A percentile compares a stretch with the other conserved stretches of the same genome.
Conservation (phyloP, 2,113 vertebrate genomes). For the Poecile atricapillus region DNA sequence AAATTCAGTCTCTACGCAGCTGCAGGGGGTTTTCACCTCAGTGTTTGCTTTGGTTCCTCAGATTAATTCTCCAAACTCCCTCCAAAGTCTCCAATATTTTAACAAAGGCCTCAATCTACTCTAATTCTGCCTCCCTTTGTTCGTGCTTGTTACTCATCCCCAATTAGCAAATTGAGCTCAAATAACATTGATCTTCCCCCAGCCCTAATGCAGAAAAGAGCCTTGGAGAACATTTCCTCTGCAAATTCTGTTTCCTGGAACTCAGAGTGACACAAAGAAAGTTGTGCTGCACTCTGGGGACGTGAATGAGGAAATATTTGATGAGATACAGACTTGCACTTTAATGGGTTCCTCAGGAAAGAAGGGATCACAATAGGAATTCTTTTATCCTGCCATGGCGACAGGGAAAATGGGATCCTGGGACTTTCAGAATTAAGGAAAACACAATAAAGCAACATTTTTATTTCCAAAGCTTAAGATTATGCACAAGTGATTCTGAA, state of each 20-base stretch:
- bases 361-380: background rate
- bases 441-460: background rate
- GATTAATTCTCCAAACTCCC: background rate
- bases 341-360: slow-evolving; percentile 65
- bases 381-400: slow-evolving; percentile 45
- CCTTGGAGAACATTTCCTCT: background rate
- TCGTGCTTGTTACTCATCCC: background rate
- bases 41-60: background rate
- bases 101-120: background rate
- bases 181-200: background rate
- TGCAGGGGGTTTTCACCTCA: background rate
- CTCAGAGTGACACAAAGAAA: slow-evolving; percentile 49
- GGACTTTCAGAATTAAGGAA: slow-evolving; percentile 42
- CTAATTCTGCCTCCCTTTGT: background rate
- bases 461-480: slow-evolving; percentile 48
- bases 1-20: background rate
- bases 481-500: background rate
- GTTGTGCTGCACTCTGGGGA: slow-evolving; percentile 54
- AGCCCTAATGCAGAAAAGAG: background rate
- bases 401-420: slow-evolving; percentile 2
- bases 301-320: background rate
- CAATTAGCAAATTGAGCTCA: background rate
- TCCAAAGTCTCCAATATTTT: background rate
- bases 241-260: slow-evolving; percentile 9
- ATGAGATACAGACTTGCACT: slow-evolving; percentile 1